Base-by-base conservation (phyloP, 2,888 invertebrate species). In the Amblyjoppa proteus region DNA sequence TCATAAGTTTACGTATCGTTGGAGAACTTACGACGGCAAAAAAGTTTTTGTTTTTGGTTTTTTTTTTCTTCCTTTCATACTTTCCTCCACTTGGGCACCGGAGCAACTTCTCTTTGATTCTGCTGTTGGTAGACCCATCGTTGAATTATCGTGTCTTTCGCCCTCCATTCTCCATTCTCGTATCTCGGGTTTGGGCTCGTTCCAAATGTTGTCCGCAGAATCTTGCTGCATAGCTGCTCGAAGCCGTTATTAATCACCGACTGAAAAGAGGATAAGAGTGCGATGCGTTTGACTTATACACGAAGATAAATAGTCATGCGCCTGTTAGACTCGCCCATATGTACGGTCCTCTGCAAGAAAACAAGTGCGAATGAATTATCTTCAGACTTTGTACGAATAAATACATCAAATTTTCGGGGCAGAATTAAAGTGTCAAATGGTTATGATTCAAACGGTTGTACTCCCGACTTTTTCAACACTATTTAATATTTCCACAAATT, bases 1-100 rank as follows among this genome's bases (percentile, higher is more conserved):
- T 51, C 71, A 58, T 38, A 61, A 34, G 34, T 64, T 79, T 64
- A 41, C 79, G 53, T 71, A 61, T 70, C 71, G 61, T 71, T 78
- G 20, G 78, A 25, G 16, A 61, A 71, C 64, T 71, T 38, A 38
- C n/a, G 49, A 49, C 25, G 13, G 5, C 13, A 13, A 41, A 56
- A 38, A 6, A 6, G 41, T 76, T 45, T 69, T 78, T 70, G 13
- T 51, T 66, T 31, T 11, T n/a, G 6, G 13, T 53, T 20, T 58
- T 38, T 34, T 34, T 38, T 20, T 38, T 58, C 70, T 16, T 70
- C 49, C 16, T 16, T 13, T 70, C 16, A 13, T 45, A 51, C 70
- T 20, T 38, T 51, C 13, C 16, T 71, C 41, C 34, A 13, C n/a
- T 4, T 2, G 34, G 11, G 38, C 9, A 13, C 58, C 13, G 31